Evolutionary conservation across 2,797 vertebrate genomes (phyloP).

Genomic region (Limosa lapponica): DNA sequence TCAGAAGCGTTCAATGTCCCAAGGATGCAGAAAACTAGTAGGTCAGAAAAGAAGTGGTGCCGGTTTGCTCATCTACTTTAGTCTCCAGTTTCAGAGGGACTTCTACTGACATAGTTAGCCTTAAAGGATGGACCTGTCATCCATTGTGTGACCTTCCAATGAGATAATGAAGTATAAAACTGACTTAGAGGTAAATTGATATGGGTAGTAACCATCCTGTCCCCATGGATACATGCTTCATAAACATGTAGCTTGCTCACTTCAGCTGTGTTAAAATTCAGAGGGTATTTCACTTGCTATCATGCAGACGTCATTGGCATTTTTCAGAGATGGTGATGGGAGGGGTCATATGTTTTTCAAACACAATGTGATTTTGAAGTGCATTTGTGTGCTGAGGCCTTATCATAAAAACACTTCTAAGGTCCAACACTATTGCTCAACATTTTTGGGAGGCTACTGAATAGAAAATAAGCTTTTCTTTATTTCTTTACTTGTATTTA

Average conservation of each 20-base stretch:
- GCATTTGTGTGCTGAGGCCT: neutral
- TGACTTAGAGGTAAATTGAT: neutral
- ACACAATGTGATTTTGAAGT: neutral
- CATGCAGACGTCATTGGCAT: neutral
- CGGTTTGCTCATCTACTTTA: neutral
- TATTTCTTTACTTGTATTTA: neutral
- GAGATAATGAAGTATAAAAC: neutral
- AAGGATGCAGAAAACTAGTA: neutral
- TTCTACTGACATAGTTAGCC: neutral
- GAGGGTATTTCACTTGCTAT: neutral
- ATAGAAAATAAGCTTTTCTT: neutral
- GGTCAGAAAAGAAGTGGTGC: neutral
- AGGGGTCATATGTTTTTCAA: neutral
- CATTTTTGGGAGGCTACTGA: neutral
- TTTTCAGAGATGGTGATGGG: neutral
- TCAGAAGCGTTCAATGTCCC: neutral
- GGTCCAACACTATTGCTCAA: neutral
- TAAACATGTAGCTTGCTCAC: neutral
- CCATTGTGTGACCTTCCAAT: neutral
- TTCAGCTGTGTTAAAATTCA: neutral
- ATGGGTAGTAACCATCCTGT: neutral
- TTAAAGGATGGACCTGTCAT: neutral
- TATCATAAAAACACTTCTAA: neutral
- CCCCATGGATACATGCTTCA: fast-evolving
- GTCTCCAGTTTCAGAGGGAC: neutral